Percentiles rank a stretch among this genome's conserved stretches.
These are phyloP conservation scores for Tinea semifulvella DNA, from an alignment of 2,888 invertebrate genomes.

Conservation along the genomic window DNA sequence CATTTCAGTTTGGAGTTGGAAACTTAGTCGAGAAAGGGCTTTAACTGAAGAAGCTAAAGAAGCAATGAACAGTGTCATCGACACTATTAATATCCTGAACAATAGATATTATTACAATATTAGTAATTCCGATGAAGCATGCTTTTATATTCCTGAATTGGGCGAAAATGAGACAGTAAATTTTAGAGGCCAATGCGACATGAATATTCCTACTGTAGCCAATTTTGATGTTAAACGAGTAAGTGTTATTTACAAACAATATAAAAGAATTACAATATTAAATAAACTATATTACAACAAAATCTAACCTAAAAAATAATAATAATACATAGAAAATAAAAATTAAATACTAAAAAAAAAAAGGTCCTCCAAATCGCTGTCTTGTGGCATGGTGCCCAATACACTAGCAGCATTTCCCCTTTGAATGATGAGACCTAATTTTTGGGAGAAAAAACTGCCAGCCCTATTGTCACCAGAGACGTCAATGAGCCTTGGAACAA, in stretches of 20 bases:
- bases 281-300: slow-evolving; percentile 3
- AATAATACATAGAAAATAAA: too few relatives aligned
- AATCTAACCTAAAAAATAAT: slow-evolving; percentile 8
- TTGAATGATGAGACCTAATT: too few relatives aligned
- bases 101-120: slow-evolving; percentile 30
- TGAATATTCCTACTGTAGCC: slow-evolving; percentile 25
- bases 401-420: too few relatives aligned
- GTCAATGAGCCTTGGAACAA: too few relatives aligned
- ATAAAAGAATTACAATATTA: not conserved
- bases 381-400: too few relatives aligned
- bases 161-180: slow-evolving; percentile 21
- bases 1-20: slow-evolving; percentile 41
- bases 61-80: slow-evolving; percentile 29
- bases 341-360: too few relatives aligned
- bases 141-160: slow-evolving; percentile 32
- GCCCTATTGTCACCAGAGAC: too few relatives aligned
- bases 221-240: slow-evolving; percentile 27
- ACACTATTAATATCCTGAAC: slow-evolving; percentile 30
- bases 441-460: too few relatives aligned
- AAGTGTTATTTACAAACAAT: slow-evolving; percentile 16
- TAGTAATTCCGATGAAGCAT: slow-evolving; percentile 31
- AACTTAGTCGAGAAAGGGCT: slow-evolving; percentile 34
- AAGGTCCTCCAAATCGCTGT: too few relatives aligned
- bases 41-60: slow-evolving; percentile 23
- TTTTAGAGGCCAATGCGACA: slow-evolving; percentile 31